Evolutionary conservation across 2,113 vertebrate genomes (phyloP), one percentile per base, ranked within the genome.

Genomic region (Plotosus lineatus): DNA sequence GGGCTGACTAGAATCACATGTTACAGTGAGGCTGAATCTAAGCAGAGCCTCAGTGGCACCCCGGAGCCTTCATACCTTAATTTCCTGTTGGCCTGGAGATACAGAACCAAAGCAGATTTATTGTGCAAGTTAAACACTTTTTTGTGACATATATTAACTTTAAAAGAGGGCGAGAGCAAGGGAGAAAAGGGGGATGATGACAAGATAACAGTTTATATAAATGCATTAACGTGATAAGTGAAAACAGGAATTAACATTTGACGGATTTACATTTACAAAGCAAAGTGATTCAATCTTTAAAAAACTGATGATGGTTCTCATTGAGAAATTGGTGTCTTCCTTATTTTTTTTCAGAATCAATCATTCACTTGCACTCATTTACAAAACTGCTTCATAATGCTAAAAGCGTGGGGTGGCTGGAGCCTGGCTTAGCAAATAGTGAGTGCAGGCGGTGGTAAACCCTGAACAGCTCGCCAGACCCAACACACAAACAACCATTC

Each of bases 31-130:
- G 77, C 40, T 78, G 78, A 31, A 19, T 17, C 26, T 31, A 46
- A 77, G 28, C 26, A 48, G 33, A 33, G 36, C 58, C 48, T n/a
- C 40, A 33, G n/a, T 51, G 23, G 46, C 61, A 58, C 44, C 69
- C 79, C 77, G 53, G 81, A 86, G 79, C 17, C 48, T 66, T 85
- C 81, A 87, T 80, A 84, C 87, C 88, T 89, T 87, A 88, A 88
- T 89, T 83, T 86, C 87, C 84, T 86, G 6, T 15, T 85, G 85
- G 87, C 85, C 85, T 78, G 76, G 63, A 84, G 82, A 87, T 82
- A 71, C 74, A 65, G 42, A 61, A 80, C 79, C 87, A 65, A 38
- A 82, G 85, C 85, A 88, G 86, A 88, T 85, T 75, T 44, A 21
- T 68, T 44, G 23, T 4, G 46, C 46, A 71, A 71, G 17, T 3